A percentile compares a stretch with the other conserved stretches of the same genome.
Conservation (phyloP, 2,113 vertebrate genomes). For the Nymphicus hollandicus region DNA sequence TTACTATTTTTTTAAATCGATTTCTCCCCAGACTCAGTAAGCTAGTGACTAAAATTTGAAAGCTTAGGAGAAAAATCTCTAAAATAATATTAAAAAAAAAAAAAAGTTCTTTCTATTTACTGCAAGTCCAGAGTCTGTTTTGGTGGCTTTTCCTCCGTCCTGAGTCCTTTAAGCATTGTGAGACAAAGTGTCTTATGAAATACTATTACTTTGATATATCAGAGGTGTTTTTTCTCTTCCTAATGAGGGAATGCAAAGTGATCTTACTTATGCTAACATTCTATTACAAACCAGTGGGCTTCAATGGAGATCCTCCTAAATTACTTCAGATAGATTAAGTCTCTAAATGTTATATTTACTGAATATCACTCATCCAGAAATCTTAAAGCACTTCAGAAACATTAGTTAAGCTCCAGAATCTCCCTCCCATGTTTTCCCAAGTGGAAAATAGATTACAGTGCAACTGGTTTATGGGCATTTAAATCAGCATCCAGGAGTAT, state of each 20-base stretch:
- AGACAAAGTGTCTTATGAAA: neutral
- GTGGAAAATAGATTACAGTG: neutral
- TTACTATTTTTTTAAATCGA: neutral
- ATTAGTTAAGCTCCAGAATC: neutral
- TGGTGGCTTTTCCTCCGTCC: neutral
- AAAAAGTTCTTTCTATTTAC: conserved; percentile 41
- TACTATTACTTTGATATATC: neutral
- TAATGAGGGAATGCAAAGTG: neutral
- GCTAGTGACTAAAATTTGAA: neutral
- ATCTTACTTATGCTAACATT: neutral
- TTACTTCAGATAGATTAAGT: neutral
- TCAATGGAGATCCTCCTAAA: neutral
- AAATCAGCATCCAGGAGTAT: neutral
- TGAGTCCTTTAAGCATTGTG: neutral
- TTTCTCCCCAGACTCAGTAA: neutral
- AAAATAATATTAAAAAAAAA: conserved; percentile 26
- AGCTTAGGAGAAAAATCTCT: conserved; percentile 56
- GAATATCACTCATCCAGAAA: neutral
- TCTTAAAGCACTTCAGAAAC: neutral
- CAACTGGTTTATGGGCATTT: neutral
- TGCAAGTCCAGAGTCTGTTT: neutral
- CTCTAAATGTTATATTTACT: neutral
- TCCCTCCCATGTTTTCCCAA: neutral
- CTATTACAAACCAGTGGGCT: neutral
- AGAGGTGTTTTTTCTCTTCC: neutral